Percentiles rank a stretch among this genome's conserved stretches.
Evolutionary conservation across 1,140 invertebrate species (phyloP).

Genomic region (Diachasma alloeum): DNA sequence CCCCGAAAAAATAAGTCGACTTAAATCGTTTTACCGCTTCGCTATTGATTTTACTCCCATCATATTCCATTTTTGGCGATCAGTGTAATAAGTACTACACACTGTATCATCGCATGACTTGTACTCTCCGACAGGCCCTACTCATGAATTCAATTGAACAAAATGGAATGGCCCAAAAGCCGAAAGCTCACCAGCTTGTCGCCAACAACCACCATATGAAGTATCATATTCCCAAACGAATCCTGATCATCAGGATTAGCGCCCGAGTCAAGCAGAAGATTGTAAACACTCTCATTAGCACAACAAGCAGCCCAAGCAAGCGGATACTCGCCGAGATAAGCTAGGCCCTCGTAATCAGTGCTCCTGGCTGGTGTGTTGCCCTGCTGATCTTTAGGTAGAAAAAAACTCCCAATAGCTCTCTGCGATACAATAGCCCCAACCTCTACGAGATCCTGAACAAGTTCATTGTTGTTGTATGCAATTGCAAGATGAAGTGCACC

Average conservation of each 20-base stretch:
- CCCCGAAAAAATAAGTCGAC: too few relatives aligned
- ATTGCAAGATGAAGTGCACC: slow-evolving; percentile 95
- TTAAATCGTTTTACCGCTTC: too few relatives aligned
- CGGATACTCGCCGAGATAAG: slow-evolving; percentile 95
- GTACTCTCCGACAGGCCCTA: too few relatives aligned
- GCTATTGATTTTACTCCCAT: too few relatives aligned
- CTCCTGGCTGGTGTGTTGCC: slow-evolving; percentile 73
- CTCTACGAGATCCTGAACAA: slow-evolving; percentile 92
- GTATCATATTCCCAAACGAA: slow-evolving; percentile 92
- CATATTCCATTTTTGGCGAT: too few relatives aligned
- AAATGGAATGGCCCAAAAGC: too few relatives aligned
- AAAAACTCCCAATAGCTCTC: slow-evolving; percentile 92
- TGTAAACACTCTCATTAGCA: slow-evolving; percentile 97
- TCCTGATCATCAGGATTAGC: slow-evolving; percentile 94
- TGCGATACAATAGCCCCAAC: slow-evolving; percentile 91
- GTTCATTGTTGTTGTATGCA: slow-evolving; percentile 94
- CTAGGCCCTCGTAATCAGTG: slow-evolving; percentile 95
- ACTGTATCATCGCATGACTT: too few relatives aligned
- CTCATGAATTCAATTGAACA: too few relatives aligned
- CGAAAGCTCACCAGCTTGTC: slow-evolving; percentile 84
- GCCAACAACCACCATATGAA: slow-evolving; percentile 98
- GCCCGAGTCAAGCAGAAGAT: slow-evolving; percentile 88
- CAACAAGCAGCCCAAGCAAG: slow-evolving; percentile 96
- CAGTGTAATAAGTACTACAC: too few relatives aligned
- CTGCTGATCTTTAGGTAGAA: slow-evolving; percentile 92